A percentile compares a stretch with the other conserved stretches of the same genome.
Evolutionary conservation across 2,888 invertebrate genomes (phyloP).

Genomic region (Macaria liturata): DNA sequence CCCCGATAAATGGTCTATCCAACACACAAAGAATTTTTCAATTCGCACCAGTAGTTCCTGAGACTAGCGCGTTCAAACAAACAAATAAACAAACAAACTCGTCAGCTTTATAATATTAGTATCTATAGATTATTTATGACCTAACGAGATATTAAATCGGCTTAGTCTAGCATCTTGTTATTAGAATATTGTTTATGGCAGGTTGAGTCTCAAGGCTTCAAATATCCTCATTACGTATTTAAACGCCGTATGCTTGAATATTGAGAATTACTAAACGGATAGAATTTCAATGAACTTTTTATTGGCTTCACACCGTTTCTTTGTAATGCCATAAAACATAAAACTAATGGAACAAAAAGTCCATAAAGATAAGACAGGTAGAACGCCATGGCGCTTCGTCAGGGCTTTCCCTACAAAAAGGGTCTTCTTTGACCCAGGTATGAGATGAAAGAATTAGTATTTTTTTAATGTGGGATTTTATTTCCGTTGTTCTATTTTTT

Average conservation of each 20-base stretch:
- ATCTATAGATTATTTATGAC: too few relatives aligned
- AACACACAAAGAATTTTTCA: too few relatives aligned
- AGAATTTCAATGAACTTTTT: neutral
- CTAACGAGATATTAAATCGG: too few relatives aligned
- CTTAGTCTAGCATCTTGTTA: too few relatives aligned
- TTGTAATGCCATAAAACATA: conserved; percentile 21
- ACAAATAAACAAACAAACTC: too few relatives aligned
- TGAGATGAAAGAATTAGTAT: neutral
- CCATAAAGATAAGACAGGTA: conserved; percentile 41
- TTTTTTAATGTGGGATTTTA: neutral
- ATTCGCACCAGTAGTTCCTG: too few relatives aligned
- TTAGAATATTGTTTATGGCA: too few relatives aligned
- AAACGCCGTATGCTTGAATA: neutral
- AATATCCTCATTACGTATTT: neutral
- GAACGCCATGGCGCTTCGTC: conserved; percentile 36
- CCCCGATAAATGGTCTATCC: too few relatives aligned
- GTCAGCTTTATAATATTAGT: too few relatives aligned
- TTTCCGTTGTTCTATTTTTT: neutral
- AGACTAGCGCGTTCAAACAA: too few relatives aligned
- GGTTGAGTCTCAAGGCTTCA: neutral
- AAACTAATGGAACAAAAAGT: conserved; percentile 16
- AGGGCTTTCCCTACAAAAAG: conserved; percentile 52
- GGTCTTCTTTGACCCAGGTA: conserved; percentile 45
- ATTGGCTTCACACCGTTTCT: conserved; percentile 9
- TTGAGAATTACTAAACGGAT: neutral